A percentile compares a stretch with the other conserved stretches of the same genome.
Conservation (phyloP, 2,888 invertebrate genomes). For the Pyrocoelia pectoralis region DNA sequence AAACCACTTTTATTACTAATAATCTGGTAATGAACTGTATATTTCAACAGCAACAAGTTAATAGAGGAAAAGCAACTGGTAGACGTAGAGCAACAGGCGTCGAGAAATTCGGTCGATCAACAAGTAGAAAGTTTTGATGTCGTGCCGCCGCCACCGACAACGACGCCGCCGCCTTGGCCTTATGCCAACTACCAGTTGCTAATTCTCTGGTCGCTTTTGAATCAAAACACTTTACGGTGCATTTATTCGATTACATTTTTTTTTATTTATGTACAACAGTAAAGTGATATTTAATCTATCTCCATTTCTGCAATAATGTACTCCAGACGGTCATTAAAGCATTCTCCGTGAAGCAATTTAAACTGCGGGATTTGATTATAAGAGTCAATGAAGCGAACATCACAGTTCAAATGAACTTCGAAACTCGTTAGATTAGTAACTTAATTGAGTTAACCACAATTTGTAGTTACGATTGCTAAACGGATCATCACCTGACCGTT, state of each 20-base stretch:
- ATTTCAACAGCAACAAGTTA: conserved; percentile 47
- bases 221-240: conserved; percentile 1
- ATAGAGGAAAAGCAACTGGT: conserved; percentile 42
- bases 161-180: conserved; percentile 28
- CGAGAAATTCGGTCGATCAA: conserved; percentile 40
- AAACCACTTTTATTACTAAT: conserved; percentile 7
- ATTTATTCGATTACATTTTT: not conserved
- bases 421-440: conserved; percentile 35
- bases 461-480: conserved; percentile 14
- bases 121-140: conserved; percentile 44
- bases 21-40: conserved; percentile 7
- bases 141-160: conserved; percentile 15
- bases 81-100: conserved; percentile 41
- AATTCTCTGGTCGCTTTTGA: conserved; percentile 20
- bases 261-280: conserved; percentile 1
- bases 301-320: conserved; percentile 9
- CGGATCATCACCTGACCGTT: not conserved
- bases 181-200: conserved; percentile 46
- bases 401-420: conserved; percentile 34
- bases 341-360: conserved; percentile 38
- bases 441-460: conserved; percentile 28
- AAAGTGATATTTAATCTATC: not conserved
- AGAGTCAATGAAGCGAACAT: conserved; percentile 34
- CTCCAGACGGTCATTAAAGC: conserved; percentile 30
- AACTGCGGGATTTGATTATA: conserved; percentile 35